These are phyloP conservation scores for Agapostemon virescens DNA, from an alignment of 2,888 invertebrate species.

Conservation along the genomic window DNA sequence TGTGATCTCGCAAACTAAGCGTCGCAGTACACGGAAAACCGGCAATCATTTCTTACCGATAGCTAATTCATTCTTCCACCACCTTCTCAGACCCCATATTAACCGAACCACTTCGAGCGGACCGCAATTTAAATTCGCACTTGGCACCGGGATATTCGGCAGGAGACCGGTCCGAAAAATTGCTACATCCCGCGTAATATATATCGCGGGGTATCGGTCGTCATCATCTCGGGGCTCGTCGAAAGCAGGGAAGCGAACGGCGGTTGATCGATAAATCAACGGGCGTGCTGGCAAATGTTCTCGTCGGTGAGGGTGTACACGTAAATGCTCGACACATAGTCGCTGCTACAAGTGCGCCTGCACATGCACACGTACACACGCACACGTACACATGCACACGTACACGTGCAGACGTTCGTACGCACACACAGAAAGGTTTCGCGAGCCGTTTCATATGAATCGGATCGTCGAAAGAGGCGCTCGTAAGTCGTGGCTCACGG, in stretches of 20 bases:
- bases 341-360: not conserved
- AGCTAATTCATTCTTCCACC: not conserved
- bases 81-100: not conserved
- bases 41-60: too few species aligned
- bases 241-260: slow-evolving; percentile 44
- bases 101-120: not conserved
- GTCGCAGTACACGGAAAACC: too few species aligned
- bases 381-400: too few species aligned
- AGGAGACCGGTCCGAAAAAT: slow-evolving; percentile 23
- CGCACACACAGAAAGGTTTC: slow-evolving; percentile 10
- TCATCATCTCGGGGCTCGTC: slow-evolving; percentile 44
- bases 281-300: slow-evolving; percentile 56
- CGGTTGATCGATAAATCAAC: slow-evolving; percentile 61
- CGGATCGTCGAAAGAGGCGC: slow-evolving; percentile 58
- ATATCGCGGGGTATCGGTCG: slow-evolving; percentile 44
- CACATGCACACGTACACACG: too few species aligned
- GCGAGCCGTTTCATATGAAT: slow-evolving; percentile 57
- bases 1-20: too few species aligned
- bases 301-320: slow-evolving; percentile 47
- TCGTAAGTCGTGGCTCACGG: slow-evolving; percentile 66
- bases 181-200: slow-evolving; percentile 22
- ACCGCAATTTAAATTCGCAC: not conserved
- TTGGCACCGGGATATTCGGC: not conserved
- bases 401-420: too few species aligned
- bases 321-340: slow-evolving; percentile 6